These are phyloP conservation scores for Ctenoplectra terminalis DNA, from an alignment of 1,140 invertebrate species.

Conservation along the genomic window DNA sequence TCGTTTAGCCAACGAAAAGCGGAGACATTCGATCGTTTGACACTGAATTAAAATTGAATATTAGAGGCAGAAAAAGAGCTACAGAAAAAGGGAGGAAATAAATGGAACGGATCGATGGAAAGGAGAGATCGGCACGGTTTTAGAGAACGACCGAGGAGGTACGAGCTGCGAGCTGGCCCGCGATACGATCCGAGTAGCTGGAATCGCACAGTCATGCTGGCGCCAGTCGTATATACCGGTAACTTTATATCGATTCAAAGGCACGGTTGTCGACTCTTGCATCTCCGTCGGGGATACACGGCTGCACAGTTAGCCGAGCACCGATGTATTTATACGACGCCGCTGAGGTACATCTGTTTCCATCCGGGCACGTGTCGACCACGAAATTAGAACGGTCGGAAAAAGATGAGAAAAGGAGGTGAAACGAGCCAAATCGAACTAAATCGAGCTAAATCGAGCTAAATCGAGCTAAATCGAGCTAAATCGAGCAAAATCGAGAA, in stretches of 20 bases:
- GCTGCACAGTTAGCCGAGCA: constrained; percentile 39
- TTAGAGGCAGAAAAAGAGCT: neutral
- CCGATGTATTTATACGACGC: constrained; percentile 68
- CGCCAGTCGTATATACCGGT: constrained; percentile 32
- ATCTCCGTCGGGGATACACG: constrained; percentile 25
- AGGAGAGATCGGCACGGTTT: neutral
- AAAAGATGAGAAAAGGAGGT: constrained; percentile 40
- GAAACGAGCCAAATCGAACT: constrained; percentile 30
- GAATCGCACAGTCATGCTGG: constrained; percentile 44
- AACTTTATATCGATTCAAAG: constrained; percentile 56
- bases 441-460: too few species aligned
- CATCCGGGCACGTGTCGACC: constrained; percentile 71
- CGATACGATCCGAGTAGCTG: constrained; percentile 12
- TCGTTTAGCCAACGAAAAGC: too few species aligned
- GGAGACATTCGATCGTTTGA: too few species aligned
- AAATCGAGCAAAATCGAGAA: too few species aligned
- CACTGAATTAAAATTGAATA: too few species aligned
- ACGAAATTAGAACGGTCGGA: constrained; percentile 70
- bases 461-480: too few species aligned
- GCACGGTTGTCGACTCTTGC: constrained; percentile 52
- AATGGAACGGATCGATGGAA: neutral
- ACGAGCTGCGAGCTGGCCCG: neutral
- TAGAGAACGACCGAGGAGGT: too few species aligned
- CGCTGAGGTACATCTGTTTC: constrained; percentile 67
- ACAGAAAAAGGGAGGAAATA: neutral